A percentile compares a stretch with the other conserved stretches of the same genome.
phyloP scores from a whole-genome alignment of 2,113 vertebrate genomes.

The Bothrops jararaca region DNA sequence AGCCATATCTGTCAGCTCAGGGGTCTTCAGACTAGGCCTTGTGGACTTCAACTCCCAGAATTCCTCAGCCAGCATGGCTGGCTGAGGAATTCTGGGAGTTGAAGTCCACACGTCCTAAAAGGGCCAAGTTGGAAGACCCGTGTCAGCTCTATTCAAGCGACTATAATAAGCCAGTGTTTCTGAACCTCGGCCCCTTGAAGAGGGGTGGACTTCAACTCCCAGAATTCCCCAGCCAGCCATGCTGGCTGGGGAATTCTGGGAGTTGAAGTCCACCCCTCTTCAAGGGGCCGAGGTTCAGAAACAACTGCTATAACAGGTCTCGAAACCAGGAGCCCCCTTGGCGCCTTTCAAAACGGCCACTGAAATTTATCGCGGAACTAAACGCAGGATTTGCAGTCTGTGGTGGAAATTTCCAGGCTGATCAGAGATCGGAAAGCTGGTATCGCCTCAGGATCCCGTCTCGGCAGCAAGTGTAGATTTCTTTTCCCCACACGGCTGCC shows the following conservation, averaged over 20 bases:
- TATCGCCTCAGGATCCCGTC: constrained; percentile 75
- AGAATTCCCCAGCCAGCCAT: too few relatives aligned
- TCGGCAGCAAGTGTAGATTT: constrained; percentile 74
- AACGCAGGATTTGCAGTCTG: background rate
- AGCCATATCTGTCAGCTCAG: rapidly evolving
- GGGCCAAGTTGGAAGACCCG: too few relatives aligned
- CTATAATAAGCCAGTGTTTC: rapidly evolving
- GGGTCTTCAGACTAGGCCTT: too few relatives aligned
- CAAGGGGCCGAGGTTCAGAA: too few relatives aligned
- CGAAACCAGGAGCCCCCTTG: background rate
- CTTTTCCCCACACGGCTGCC: constrained; percentile 73
- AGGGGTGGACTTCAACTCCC: too few relatives aligned
- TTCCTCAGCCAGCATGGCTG: too few relatives aligned
- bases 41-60: too few relatives aligned
- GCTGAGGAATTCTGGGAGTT: too few relatives aligned
- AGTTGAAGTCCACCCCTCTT: too few relatives aligned
- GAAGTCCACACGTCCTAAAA: too few relatives aligned
- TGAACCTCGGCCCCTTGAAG: too few relatives aligned
- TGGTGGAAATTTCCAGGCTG: rapidly evolving
- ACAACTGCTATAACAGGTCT: background rate
- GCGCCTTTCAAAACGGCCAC: rapidly evolving
- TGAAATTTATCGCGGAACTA: background rate
- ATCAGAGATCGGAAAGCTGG: constrained; percentile 69
- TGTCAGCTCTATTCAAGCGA: background rate
- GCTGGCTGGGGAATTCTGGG: too few relatives aligned